A percentile compares a stretch with the other conserved stretches of the same genome.
phyloP scores from a whole-genome alignment of 2,888 invertebrate genomes.

The Crepidodera aurea region DNA sequence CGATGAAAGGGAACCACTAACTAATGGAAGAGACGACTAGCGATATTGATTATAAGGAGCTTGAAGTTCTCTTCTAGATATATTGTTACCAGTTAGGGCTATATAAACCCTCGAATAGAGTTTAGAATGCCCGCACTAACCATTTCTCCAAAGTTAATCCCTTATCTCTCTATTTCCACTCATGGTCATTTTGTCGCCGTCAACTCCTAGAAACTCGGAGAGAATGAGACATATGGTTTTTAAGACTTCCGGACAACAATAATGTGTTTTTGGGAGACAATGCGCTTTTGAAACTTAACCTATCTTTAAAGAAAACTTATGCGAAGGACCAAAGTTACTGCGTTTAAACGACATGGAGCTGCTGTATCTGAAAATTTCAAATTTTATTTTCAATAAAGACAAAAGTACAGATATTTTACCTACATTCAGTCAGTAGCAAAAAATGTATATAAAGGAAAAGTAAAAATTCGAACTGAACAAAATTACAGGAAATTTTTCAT shows the following conservation, averaged over 20 bases:
- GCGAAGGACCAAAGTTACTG: too few relatives aligned
- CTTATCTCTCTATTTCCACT: slow-evolving; percentile 30
- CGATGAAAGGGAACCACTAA: slow-evolving; percentile 9
- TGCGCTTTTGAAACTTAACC: neutral
- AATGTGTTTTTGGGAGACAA: neutral
- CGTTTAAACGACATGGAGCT: too few relatives aligned
- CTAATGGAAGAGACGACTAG: slow-evolving; percentile 22
- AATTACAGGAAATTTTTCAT: too few relatives aligned
- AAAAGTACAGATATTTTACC: too few relatives aligned
- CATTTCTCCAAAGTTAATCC: slow-evolving; percentile 24
- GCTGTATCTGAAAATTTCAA: too few relatives aligned
- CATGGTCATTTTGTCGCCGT: slow-evolving; percentile 23
- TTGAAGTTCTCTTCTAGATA: slow-evolving; percentile 14
- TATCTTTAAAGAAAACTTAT: too few relatives aligned
- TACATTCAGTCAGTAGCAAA: too few relatives aligned
- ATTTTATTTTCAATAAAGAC: too few relatives aligned
- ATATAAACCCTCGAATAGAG: slow-evolving; percentile 12
- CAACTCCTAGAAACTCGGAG: neutral
- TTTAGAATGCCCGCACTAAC: slow-evolving; percentile 26
- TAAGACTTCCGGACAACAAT: neutral
- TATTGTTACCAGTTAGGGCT: slow-evolving; percentile 18
- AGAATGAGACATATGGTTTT: neutral
- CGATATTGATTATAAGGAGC: slow-evolving; percentile 22
- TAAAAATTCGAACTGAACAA: too few relatives aligned
- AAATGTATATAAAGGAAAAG: too few relatives aligned